Conservation (phyloP, 2,113 vertebrate species). For the Labrus mixtus region DNA sequence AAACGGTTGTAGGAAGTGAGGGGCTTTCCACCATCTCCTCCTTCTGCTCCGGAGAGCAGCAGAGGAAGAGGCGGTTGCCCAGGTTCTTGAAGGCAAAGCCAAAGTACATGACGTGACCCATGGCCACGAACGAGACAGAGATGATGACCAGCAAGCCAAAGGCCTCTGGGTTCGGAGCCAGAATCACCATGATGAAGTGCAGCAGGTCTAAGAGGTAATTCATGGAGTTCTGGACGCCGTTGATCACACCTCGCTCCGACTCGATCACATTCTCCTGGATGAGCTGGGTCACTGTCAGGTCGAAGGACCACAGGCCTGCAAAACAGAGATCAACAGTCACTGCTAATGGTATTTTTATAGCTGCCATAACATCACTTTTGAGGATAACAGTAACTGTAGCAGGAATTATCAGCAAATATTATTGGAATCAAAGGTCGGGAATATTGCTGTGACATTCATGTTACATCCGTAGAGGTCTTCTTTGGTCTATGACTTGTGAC, state of each 20-base stretch:
- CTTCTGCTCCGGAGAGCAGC: slow-evolving; percentile 85
- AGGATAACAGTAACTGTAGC: background rate
- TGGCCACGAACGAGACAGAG: slow-evolving; percentile 96
- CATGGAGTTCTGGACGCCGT: slow-evolving; percentile 99
- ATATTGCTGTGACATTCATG: slow-evolving; percentile 47
- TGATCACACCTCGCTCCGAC: slow-evolving; percentile 96
- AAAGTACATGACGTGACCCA: slow-evolving; percentile 98
- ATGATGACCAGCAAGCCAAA: slow-evolving; percentile 96
- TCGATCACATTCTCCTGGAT: slow-evolving; percentile 98
- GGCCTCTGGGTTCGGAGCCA: slow-evolving; percentile 96
- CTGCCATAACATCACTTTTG: slow-evolving; percentile 28
- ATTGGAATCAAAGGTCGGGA: slow-evolving; percentile 76
- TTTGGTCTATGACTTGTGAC: no score
- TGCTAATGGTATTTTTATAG: slow-evolving; percentile 31
- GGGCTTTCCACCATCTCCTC: slow-evolving; percentile 61
- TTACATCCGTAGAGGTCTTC: background rate
- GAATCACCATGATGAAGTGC: slow-evolving; percentile 99
- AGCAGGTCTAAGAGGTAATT: slow-evolving; percentile 98
- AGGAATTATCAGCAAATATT: slow-evolving; percentile 8
- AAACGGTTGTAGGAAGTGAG: slow-evolving; percentile 79
- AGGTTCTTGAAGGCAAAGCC: slow-evolving; percentile 92
- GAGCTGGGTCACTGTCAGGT: slow-evolving; percentile 97
- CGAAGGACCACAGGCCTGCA: slow-evolving; percentile 97
- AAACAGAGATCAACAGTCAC: slow-evolving; percentile 34
- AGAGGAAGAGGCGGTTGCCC: slow-evolving; percentile 88